phyloP scores from a whole-genome alignment of 2,797 vertebrate species.

The Diplodus sargus region DNA sequence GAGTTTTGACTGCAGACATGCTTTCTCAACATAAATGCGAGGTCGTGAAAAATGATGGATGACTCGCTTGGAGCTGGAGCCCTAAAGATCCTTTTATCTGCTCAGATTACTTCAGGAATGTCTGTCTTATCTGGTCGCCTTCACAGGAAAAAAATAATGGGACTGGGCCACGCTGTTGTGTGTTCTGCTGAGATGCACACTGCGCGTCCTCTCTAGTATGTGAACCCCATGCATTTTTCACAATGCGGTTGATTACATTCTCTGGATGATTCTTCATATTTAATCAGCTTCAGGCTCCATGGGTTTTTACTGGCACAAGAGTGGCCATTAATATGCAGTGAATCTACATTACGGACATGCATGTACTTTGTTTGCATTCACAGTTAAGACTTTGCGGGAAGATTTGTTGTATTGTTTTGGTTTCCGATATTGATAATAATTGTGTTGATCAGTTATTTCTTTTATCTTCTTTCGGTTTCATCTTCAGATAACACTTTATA shows the following conservation, averaged over 20 bases:
- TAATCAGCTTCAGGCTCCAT: constrained; percentile 63
- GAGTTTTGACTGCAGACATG: constrained; percentile 35
- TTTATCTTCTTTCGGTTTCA: constrained; percentile 16
- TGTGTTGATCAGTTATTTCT: background rate
- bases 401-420: too few species aligned
- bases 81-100: constrained; percentile 53
- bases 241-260: constrained; percentile 69
- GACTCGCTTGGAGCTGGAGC: constrained; percentile 27
- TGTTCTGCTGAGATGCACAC: constrained; percentile 38
- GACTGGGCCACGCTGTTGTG: constrained; percentile 27
- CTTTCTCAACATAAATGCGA: constrained; percentile 18
- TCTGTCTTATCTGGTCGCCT: constrained; percentile 48
- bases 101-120: constrained; percentile 55
- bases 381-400: background rate
- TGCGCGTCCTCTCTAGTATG: constrained; percentile 48
- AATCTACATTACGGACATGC: constrained; percentile 26
- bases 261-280: constrained; percentile 71
- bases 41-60: constrained; percentile 51
- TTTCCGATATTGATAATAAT: background rate
- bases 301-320: constrained; percentile 51
- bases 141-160: background rate
- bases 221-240: constrained; percentile 72
- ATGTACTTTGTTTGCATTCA: constrained; percentile 24
- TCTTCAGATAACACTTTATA: constrained; percentile 30
- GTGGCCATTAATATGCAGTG: constrained; percentile 58